phyloP scores from a whole-genome alignment of 2,113 vertebrate genomes.

The Excalfactoria chinensis region DNA sequence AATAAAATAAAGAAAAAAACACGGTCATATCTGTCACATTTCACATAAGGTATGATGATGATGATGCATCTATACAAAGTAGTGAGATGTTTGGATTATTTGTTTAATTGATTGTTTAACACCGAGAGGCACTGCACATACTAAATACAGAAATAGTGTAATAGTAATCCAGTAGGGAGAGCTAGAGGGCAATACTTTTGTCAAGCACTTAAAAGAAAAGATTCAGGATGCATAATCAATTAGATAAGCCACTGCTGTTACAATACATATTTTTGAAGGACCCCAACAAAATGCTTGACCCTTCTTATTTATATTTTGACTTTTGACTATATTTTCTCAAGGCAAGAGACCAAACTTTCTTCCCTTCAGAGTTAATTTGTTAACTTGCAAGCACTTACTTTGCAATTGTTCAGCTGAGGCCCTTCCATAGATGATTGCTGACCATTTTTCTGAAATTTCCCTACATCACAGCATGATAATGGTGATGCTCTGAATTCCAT shows the following conservation, averaged over 20 bases:
- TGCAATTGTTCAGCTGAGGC: not conserved
- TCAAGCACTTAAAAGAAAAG: slow-evolving; percentile 34
- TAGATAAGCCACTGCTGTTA: slow-evolving; percentile 13
- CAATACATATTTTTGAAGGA: slow-evolving; percentile 1
- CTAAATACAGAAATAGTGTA: slow-evolving; percentile 24
- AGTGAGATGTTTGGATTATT: not conserved
- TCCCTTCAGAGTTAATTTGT: not conserved
- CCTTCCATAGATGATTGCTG: not conserved
- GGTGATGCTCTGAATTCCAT: not conserved
- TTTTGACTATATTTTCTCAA: not conserved
- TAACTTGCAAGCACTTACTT: not conserved
- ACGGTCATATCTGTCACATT: not conserved
- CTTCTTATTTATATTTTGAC: not conserved
- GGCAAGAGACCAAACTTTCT: not conserved
- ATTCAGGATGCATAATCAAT: slow-evolving; percentile 58
- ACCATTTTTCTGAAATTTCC: not conserved
- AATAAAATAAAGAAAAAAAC: not conserved
- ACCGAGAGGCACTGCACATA: not conserved
- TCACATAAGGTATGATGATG: not conserved
- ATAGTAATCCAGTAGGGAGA: slow-evolving; percentile 73
- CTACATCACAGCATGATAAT: not conserved
- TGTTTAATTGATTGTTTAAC: not conserved
- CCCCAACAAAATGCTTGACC: not conserved
- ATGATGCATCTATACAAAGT: not conserved
- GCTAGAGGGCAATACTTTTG: slow-evolving; percentile 60